A percentile compares a stretch with the other conserved stretches of the same genome.
These are phyloP conservation scores for Onychomys leucogaster DNA, from an alignment of 2,797 vertebrate genomes.

Conservation along the genomic window DNA sequence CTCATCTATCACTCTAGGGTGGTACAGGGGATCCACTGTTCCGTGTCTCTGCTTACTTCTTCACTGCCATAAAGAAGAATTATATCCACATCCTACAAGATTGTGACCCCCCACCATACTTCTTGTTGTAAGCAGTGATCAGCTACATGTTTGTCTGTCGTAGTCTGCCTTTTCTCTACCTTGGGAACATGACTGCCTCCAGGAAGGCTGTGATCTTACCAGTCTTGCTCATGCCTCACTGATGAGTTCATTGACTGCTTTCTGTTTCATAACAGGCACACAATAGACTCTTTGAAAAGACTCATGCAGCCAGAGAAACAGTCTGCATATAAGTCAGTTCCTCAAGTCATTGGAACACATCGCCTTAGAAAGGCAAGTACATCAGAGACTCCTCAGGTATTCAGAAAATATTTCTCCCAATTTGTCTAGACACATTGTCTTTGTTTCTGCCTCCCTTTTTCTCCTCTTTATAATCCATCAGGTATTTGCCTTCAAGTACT, in stretches of 20 bases:
- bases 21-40: too few relatives aligned
- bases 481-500: background rate
- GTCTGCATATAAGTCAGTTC: background rate
- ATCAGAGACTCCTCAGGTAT: background rate
- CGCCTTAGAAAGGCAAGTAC: background rate
- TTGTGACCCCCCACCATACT: background rate
- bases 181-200: background rate
- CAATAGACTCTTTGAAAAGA: conserved; percentile 3
- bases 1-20: background rate
- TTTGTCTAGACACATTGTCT: background rate
- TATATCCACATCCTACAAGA: too few relatives aligned
- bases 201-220: background rate
- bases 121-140: background rate
- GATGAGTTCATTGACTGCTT: conserved; percentile 16
- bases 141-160: background rate
- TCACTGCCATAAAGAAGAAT: background rate
- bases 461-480: background rate
- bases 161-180: background rate
- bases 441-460: background rate
- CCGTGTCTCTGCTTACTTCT: background rate
- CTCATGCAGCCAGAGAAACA: background rate
- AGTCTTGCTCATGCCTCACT: conserved; percentile 11
- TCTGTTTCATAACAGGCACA: background rate
- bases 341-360: background rate
- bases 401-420: background rate